phyloP scores from a whole-genome alignment of 2,888 invertebrate species.

The Penaeus monodon region DNA sequence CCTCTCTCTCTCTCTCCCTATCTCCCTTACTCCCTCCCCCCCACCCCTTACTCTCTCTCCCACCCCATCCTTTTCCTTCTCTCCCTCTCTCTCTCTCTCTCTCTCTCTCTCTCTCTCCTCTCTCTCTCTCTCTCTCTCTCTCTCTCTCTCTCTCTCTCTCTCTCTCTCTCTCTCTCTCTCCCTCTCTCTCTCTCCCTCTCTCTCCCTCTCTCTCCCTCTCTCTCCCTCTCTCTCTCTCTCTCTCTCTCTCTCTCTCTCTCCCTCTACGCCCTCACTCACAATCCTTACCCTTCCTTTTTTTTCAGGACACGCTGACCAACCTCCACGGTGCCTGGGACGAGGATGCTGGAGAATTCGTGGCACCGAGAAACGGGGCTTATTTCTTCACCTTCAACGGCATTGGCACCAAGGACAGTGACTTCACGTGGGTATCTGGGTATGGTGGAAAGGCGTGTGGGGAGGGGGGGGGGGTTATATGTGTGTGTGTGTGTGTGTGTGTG shows the following conservation, averaged over 20 bases:
- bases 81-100: not conserved
- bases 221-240: not conserved
- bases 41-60: no score
- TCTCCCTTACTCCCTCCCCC: no score
- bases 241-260: not conserved
- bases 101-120: not conserved
- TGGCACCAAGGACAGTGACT: slow-evolving; percentile 16
- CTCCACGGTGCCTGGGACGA: slow-evolving; percentile 32
- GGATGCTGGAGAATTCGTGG: slow-evolving; percentile 3
- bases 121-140: no score
- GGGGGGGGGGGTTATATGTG: no score
- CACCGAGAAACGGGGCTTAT: slow-evolving; percentile 35
- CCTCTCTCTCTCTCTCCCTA: no score
- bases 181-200: no score
- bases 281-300: not conserved
- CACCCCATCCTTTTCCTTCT: not conserved
- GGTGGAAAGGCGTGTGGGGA: no score
- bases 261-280: not conserved
- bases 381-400: slow-evolving; percentile 47
- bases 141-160: not conserved
- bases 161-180: not conserved
- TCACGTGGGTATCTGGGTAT: slow-evolving; percentile 32
- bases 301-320: slow-evolving; percentile 43
- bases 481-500: no score
- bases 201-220: no score